These are phyloP conservation scores for Cynoglossus semilaevis DNA, from an alignment of 2,113 vertebrate species.

Conservation along the genomic window DNA sequence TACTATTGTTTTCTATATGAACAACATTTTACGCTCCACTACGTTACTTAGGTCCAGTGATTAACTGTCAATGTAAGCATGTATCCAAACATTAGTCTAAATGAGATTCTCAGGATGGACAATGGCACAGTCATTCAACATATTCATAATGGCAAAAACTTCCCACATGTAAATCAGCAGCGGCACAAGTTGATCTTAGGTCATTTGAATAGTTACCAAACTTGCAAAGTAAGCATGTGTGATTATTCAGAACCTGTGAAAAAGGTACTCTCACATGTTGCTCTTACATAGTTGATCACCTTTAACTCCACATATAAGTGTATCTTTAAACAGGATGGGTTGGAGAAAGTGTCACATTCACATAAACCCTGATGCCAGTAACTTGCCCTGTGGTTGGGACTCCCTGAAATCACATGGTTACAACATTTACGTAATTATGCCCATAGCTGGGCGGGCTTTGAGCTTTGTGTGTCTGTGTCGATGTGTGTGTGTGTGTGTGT, in stretches of 20 bases:
- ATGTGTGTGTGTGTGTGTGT: conserved; percentile 46
- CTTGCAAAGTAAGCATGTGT: conserved; percentile 56
- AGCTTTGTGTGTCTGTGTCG: conserved; percentile 36
- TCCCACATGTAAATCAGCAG: background rate
- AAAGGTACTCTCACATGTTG: conserved; percentile 48
- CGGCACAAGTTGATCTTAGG: conserved; percentile 18
- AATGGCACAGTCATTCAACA: background rate
- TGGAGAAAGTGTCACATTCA: conserved; percentile 20
- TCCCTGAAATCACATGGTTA: conserved; percentile 55
- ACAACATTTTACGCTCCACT: no score
- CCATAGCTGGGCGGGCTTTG: conserved; percentile 56
- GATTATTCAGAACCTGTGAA: conserved; percentile 62
- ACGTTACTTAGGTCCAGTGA: no score
- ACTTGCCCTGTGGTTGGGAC: conserved; percentile 22
- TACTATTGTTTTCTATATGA: no score
- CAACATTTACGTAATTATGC: conserved; percentile 64
- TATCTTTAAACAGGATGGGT: no score
- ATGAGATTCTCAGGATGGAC: no score
- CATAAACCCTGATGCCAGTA: conserved; percentile 34
- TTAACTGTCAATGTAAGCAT: no score
- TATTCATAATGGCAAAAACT: background rate
- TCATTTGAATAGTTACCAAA: conserved; percentile 71
- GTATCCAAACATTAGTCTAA: no score
- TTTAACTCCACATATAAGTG: no score
- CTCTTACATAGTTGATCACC: background rate